Evolutionary conservation across 2,888 invertebrate genomes (phyloP).

Genomic region (Phaonia tiefii): DNA sequence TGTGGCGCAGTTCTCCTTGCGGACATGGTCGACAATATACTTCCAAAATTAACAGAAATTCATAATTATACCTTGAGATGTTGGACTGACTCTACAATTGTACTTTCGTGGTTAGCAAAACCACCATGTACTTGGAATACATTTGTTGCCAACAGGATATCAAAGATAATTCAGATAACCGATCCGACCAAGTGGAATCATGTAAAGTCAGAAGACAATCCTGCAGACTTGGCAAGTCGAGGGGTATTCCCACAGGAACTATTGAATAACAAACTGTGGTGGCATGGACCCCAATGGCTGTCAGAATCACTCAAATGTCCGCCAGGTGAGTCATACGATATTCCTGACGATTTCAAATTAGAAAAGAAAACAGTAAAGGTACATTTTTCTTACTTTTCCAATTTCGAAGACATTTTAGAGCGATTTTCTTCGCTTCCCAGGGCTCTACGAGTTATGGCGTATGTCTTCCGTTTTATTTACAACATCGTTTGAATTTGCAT

Average conservation of each 20-base stretch:
- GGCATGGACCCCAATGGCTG: slow-evolving; percentile 17
- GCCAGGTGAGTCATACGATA: background rate
- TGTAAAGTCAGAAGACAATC: slow-evolving; percentile 10
- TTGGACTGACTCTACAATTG: slow-evolving; percentile 31
- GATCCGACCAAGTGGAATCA: slow-evolving; percentile 10
- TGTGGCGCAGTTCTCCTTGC: slow-evolving; percentile 30
- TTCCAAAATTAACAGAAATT: slow-evolving; percentile 8
- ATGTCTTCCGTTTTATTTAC: slow-evolving; percentile 8
- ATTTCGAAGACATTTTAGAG: background rate
- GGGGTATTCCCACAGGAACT: slow-evolving; percentile 17
- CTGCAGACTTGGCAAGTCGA: slow-evolving; percentile 24
- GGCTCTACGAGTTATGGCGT: slow-evolving; percentile 3
- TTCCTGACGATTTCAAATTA: background rate
- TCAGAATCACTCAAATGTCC: background rate
- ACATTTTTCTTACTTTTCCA: background rate
- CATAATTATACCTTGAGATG: background rate
- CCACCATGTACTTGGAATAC: slow-evolving; percentile 25
- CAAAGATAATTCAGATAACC: slow-evolving; percentile 8
- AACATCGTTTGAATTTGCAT: background rate
- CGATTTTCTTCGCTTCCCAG: background rate
- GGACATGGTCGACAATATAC: slow-evolving; percentile 17
- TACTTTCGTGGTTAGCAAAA: slow-evolving; percentile 28
- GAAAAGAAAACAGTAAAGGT: slow-evolving; percentile 39
- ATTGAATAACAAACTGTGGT: background rate
- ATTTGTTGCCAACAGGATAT: slow-evolving; percentile 23